Evolutionary conservation across 2,888 invertebrate genomes (phyloP).

Genomic region (Harpalus rubripes): DNA sequence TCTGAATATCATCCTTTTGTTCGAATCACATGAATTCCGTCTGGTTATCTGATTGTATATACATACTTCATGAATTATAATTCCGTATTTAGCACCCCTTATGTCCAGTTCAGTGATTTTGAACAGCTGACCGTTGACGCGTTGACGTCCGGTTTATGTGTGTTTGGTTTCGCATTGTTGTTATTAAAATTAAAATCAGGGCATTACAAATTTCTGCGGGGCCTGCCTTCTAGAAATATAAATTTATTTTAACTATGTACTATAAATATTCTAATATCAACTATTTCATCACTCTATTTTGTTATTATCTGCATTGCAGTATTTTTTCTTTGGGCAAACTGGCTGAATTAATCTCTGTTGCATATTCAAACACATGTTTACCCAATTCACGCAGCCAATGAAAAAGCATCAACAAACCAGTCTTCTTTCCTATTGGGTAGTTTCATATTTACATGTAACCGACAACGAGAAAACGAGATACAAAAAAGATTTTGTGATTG

Average conservation of each 20-base stretch:
- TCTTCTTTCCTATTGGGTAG: constrained; percentile 38
- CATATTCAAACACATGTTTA: constrained; percentile 29
- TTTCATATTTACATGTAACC: constrained; percentile 52
- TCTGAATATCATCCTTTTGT: constrained; percentile 17
- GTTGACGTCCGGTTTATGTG: constrained; percentile 8
- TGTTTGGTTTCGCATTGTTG: constrained; percentile 11
- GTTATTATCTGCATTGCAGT: not conserved
- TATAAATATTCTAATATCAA: too few species aligned
- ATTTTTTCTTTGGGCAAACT: constrained; percentile 15
- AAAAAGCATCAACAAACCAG: constrained; percentile 39
- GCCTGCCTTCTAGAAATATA: too few species aligned
- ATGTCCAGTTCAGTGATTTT: constrained; percentile 31
- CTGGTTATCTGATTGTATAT: constrained; percentile 6
- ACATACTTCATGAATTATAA: not conserved
- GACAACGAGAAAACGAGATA: constrained; percentile 57
- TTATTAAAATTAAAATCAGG: not conserved
- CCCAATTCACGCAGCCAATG: constrained; percentile 34
- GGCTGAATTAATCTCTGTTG: constrained; percentile 40
- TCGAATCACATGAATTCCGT: constrained; percentile 9
- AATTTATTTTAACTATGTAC: too few species aligned
- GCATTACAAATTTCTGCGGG: not conserved
- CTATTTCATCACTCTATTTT: not conserved
- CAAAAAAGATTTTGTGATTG: constrained; percentile 42
- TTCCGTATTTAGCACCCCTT: constrained; percentile 45
- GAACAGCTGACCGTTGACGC: constrained; percentile 6